A percentile compares a stretch with the other conserved stretches of the same genome.
These are phyloP conservation scores for Eublepharis macularius DNA, from an alignment of 2,113 vertebrate genomes.

Conservation along the genomic window DNA sequence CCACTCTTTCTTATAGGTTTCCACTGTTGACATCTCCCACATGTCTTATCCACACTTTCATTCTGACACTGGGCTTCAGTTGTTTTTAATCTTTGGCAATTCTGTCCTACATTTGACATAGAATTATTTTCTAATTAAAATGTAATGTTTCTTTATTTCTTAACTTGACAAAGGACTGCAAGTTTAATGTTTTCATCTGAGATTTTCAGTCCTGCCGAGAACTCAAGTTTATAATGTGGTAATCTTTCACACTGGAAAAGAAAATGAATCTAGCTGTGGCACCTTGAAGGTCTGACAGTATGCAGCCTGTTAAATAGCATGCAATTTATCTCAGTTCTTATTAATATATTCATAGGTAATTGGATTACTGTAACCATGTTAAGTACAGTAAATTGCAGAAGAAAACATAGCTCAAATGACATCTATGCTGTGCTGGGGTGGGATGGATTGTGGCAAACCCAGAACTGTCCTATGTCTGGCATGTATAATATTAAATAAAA, in stretches of 20 bases:
- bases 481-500: not conserved
- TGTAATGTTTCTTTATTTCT: conserved; percentile 47
- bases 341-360: conserved; percentile 41
- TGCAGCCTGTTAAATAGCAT: conserved; percentile 38
- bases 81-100: conserved; percentile 18
- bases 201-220: conserved; percentile 23
- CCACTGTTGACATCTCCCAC: conserved; percentile 32
- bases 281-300: conserved; percentile 8
- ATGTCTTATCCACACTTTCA: conserved; percentile 18
- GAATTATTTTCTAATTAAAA: conserved; percentile 59
- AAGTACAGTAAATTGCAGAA: conserved; percentile 29
- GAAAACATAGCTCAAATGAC: conserved; percentile 32
- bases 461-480: not conserved
- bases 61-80: conserved; percentile 29
- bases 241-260: conserved; percentile 44
- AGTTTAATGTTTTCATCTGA: conserved; percentile 34
- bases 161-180: conserved; percentile 23
- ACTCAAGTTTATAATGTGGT: conserved; percentile 15
- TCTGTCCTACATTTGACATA: conserved; percentile 45
- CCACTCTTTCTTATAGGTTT: not conserved
- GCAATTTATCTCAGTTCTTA: conserved; percentile 32
- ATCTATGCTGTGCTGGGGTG: not conserved
- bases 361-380: conserved; percentile 14
- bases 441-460: not conserved
- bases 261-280: conserved; percentile 48